Conservation (phyloP, 2,888 invertebrate genomes). For the Erannis defoliaria region DNA sequence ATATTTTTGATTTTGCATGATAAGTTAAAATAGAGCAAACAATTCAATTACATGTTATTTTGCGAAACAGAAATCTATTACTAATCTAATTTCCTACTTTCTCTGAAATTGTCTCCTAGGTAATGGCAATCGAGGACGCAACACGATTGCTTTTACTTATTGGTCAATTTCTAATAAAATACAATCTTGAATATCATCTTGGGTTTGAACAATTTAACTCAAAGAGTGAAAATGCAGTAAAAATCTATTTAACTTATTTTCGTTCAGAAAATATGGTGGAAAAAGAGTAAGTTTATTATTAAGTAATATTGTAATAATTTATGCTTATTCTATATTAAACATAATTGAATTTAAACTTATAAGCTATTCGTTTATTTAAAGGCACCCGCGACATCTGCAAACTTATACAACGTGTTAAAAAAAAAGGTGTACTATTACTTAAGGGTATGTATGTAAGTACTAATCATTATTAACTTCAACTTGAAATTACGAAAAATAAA, state of each 20-base stretch:
- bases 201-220: constrained; percentile 12
- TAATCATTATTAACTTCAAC: no score
- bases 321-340: constrained; percentile 32
- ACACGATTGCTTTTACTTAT: constrained; percentile 43
- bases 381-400: background rate
- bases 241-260: constrained; percentile 63
- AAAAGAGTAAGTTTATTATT: constrained; percentile 48
- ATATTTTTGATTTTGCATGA: constrained; percentile 39
- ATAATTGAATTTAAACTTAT: constrained; percentile 28
- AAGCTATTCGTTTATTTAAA: constrained; percentile 40
- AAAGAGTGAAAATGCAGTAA: constrained; percentile 72
- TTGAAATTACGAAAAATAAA: no score
- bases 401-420: background rate
- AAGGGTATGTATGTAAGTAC: no score
- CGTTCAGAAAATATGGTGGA: constrained; percentile 56
- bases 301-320: constrained; percentile 37
- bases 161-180: constrained; percentile 31
- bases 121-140: constrained; percentile 74
- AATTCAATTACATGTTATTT: constrained; percentile 16
- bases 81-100: constrained; percentile 43
- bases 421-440: no score
- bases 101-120: constrained; percentile 60
- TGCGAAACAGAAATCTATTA: constrained; percentile 33
- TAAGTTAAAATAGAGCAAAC: constrained; percentile 26
- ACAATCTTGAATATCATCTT: constrained; percentile 9